Base-by-base conservation (phyloP, 2,888 invertebrate species). In the Clanis bilineata region DNA sequence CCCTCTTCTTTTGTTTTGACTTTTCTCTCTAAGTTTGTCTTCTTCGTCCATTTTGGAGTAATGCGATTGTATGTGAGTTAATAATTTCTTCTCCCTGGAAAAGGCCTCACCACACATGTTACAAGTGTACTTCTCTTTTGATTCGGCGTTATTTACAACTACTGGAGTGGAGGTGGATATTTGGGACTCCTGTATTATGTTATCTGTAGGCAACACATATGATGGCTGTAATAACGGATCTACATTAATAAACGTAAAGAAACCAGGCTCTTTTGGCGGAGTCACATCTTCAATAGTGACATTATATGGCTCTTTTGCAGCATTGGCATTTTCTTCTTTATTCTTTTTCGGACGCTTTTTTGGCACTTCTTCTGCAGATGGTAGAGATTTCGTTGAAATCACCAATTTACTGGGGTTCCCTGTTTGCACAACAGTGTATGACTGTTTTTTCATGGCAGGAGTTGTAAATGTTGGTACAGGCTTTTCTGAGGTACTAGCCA, bases 211-310 rank as follows among this genome's bases (percentile, higher is more conserved):
- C 21, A 92, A 67, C 32, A 90, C 90, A 64, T 91, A 92, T 0
- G 88, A 86, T 0, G 92, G 89, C 62, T 89, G 86, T 4, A 88
- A 62, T 41, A 88, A 70, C 1, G 92, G 90, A 71, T 93, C 92
- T 3, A 93, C 85, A 69, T 91, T 92, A 3, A 93, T 85, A 57
- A 92, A 92, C 18, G 90, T 88, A 63, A 93, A 92, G 64, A 87
- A 85, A 1, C 79, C 83, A 0, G 80, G 21, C 62, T 88, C 83
- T 70, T 85, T 83, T 0, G 80, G 69, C 23, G 72, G 84, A 0
- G 76, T 62, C 1, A 76, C 61, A 25, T 85, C 83, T 71, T 86
- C 85, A 64, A 83, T 61, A 1, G 82, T 80, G 0, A 81, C 83
- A n/a, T 68, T 77, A 61, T 75, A 83, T 0, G 86, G 86, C 58